A percentile compares a stretch with the other conserved stretches of the same genome.
phyloP scores from a whole-genome alignment of 2,113 vertebrate genomes.

The Gavia stellata region DNA sequence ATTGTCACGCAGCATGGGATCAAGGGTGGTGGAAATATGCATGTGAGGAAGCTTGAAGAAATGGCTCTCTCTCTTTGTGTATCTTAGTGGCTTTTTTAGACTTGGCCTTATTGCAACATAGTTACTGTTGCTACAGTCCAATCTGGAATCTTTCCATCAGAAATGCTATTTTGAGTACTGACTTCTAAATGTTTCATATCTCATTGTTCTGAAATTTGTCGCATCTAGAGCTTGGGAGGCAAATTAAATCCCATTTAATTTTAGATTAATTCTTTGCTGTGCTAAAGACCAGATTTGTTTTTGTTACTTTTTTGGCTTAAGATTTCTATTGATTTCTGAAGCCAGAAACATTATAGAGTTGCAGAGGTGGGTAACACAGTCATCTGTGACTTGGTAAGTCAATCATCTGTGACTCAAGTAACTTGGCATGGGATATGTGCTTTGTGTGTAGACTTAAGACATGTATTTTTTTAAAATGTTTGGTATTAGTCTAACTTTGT shows the following conservation, averaged over 20 bases:
- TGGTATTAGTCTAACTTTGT: background rate
- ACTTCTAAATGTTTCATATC: background rate
- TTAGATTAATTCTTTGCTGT: background rate
- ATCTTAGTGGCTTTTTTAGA: conserved; percentile 35
- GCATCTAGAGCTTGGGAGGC: background rate
- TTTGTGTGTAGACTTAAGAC: background rate
- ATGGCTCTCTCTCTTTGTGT: background rate
- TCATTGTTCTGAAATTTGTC: conserved; percentile 34
- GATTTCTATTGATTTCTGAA: background rate
- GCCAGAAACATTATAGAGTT: background rate
- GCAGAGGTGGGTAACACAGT: background rate
- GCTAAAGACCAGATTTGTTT: background rate
- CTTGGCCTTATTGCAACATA: conserved; percentile 5
- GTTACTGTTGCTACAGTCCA: conserved; percentile 33
- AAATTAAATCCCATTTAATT: conserved; percentile 1
- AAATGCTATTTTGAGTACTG: conserved; percentile 28
- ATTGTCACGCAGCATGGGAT: background rate
- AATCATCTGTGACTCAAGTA: background rate
- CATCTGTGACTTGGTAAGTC: too few relatives aligned
- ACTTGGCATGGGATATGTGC: background rate
- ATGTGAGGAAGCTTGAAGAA: background rate
- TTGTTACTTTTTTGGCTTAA: background rate
- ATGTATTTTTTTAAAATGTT: background rate
- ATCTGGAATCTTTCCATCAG: conserved; percentile 36
- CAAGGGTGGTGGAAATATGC: background rate